These are phyloP conservation scores for Dione juno DNA, from an alignment of 2,888 invertebrate genomes.

Conservation along the genomic window DNA sequence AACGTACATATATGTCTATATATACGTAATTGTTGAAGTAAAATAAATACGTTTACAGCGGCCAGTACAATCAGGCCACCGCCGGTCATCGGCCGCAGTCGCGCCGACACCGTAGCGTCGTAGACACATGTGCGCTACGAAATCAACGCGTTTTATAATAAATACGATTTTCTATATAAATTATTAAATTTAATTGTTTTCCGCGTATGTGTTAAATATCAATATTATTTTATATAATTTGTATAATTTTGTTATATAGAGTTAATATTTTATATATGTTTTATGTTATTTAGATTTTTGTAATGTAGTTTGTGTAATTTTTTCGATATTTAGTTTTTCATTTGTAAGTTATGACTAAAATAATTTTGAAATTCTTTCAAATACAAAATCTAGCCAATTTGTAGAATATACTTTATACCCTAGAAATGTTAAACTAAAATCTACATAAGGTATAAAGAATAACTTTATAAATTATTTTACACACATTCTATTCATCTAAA, in stretches of 20 bases:
- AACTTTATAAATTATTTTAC: neutral
- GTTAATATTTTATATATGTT: neutral
- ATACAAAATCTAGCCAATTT: too few relatives aligned
- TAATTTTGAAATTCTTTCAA: too few relatives aligned
- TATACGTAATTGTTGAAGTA: neutral
- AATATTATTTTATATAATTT: neutral
- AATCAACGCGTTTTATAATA: conserved; percentile 20
- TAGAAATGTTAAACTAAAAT: too few relatives aligned
- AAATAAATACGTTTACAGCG: conserved; percentile 19
- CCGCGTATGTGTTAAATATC: neutral
- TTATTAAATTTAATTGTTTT: neutral
- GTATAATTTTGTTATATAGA: neutral
- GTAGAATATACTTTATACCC: too few relatives aligned
- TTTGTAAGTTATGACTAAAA: too few relatives aligned
- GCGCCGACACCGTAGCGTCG: conserved; percentile 45
- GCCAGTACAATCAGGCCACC: conserved; percentile 23
- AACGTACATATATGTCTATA: neutral
- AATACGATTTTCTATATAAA: neutral
- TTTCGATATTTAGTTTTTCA: too few relatives aligned
- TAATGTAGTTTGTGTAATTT: too few relatives aligned
- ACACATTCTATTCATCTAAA: too few relatives aligned
- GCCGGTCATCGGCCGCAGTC: conserved; percentile 51
- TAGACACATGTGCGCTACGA: conserved; percentile 48
- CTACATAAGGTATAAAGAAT: neutral
- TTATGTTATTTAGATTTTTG: neutral